Conservation (phyloP, 2,113 vertebrate species). For the Seriola dumerili region DNA sequence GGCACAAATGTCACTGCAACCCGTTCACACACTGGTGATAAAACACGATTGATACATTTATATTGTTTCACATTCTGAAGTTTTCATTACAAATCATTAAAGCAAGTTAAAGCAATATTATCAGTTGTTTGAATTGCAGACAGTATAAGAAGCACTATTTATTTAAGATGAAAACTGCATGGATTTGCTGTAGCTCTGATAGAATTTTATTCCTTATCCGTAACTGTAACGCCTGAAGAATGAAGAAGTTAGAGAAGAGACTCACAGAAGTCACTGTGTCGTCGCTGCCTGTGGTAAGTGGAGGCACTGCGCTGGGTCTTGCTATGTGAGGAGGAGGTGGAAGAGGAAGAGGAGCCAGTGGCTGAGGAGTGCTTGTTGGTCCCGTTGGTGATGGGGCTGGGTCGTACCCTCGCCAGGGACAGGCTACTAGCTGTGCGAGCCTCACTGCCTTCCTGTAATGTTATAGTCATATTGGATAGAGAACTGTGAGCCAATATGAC, state of each 20-base stretch:
- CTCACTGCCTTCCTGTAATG: conserved; percentile 85
- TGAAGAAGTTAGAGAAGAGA: conserved; percentile 53
- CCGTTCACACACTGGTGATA: too few species aligned
- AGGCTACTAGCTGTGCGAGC: conserved; percentile 87
- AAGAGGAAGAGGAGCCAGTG: conserved; percentile 82
- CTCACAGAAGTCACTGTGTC: conserved; percentile 97
- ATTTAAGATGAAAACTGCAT: neutral
- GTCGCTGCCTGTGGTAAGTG: conserved; percentile 93
- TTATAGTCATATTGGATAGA: conserved; percentile 3
- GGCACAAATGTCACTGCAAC: too few species aligned
- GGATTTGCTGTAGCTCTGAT: neutral
- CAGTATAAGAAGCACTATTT: too few species aligned
- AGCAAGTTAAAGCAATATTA: too few species aligned
- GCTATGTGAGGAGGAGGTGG: conserved; percentile 87
- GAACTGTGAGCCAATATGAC: neutral
- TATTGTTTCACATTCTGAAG: too few species aligned
- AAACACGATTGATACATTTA: too few species aligned
- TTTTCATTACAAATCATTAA: too few species aligned
- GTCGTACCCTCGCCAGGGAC: conserved; percentile 91
- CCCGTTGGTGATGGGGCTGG: conserved; percentile 91
- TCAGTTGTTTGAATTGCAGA: neutral
- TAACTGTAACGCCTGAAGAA: neutral
- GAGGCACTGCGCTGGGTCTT: conserved; percentile 91
- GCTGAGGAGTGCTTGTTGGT: conserved; percentile 87
- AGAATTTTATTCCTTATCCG: neutral